These are phyloP conservation scores for Apaloderma vittatum DNA, from an alignment of 2,113 vertebrate species.

Conservation along the genomic window DNA sequence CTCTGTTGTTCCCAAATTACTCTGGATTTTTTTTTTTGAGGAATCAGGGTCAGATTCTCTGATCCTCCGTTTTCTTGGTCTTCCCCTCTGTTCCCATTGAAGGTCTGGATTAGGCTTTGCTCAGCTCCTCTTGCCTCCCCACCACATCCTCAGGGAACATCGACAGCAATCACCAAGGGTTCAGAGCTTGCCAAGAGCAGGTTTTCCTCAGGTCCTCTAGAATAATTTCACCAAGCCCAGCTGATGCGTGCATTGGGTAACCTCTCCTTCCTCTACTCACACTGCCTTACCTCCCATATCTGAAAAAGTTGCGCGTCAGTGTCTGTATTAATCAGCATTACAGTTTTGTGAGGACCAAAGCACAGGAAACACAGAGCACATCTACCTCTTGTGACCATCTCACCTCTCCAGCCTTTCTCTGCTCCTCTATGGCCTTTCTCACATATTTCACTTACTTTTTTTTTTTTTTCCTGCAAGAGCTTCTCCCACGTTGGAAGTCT, in stretches of 20 bases:
- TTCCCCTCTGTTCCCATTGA: neutral
- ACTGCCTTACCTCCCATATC: neutral
- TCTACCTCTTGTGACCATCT: neutral
- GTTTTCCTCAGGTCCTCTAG: neutral
- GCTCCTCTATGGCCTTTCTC: neutral
- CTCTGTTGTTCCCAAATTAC: neutral
- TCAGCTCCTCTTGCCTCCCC: neutral
- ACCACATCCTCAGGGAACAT: neutral
- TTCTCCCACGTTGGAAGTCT: neutral
- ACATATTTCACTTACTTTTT: neutral
- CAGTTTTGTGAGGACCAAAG: neutral
- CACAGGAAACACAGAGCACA: neutral
- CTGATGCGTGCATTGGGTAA: neutral
- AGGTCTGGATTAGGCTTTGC: neutral
- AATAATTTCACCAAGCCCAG: neutral
- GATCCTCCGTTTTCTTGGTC: neutral
- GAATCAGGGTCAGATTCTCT: neutral
- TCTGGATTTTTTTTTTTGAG: neutral
- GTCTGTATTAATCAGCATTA: neutral
- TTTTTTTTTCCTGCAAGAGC: neutral
- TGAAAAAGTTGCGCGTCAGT: neutral
- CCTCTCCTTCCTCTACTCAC: neutral
- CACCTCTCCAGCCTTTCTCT: neutral
- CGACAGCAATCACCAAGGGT: accelerated
- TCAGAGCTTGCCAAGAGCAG: neutral